Base-by-base conservation (phyloP, 1,140 invertebrate genomes). In the Elymnias hypermnestra region DNA sequence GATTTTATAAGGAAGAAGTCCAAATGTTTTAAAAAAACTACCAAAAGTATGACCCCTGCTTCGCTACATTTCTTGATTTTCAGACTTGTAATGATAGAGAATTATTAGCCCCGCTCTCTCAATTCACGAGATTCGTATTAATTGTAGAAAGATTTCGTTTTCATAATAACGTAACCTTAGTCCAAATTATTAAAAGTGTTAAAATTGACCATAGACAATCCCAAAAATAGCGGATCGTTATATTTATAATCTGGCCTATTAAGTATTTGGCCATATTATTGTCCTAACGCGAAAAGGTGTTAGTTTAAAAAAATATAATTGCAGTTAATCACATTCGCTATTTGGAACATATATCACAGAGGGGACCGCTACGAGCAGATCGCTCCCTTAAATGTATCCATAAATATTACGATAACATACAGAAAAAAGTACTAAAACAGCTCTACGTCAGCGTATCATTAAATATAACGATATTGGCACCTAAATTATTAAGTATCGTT, bases 281-380 rank as follows among this genome's bases (percentile, higher is more conserved):
- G 63, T 62, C 65, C 47, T 49, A 21, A 21, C 41, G 43, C 28
- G 47, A 45, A 31, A 49, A 53, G 42, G 48, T 38, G 55, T 35
- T 42, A 40, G 35, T 55, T 45, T 57, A 53, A 54, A 60, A 37
- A 36, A 55, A 56, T 63, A 40, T 50, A 57, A 69, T 68, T 68
- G 57, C 53, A 57, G 44, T 58, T 57, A 61, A 76, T 72, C 68
- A 66, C 64, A 72, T 68, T 50, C n/a, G n/a, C n/a, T 29, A 5
- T 40, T 67, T 61, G 67, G 46, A 57, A 38, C 53, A 51, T 43
- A 64, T 74, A 77, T 74, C 71, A 74, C 73, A 77, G 71, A 55
- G 53, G 49, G 59, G 52, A 15, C 36, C 36, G 19, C 56, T 5
- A 9, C 25, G 21, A 35, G 22, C 38, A 14, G 14, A 19, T 15